Evolutionary conservation across 1,140 invertebrate genomes (phyloP).

Genomic region (Onthophagus taurus): DNA sequence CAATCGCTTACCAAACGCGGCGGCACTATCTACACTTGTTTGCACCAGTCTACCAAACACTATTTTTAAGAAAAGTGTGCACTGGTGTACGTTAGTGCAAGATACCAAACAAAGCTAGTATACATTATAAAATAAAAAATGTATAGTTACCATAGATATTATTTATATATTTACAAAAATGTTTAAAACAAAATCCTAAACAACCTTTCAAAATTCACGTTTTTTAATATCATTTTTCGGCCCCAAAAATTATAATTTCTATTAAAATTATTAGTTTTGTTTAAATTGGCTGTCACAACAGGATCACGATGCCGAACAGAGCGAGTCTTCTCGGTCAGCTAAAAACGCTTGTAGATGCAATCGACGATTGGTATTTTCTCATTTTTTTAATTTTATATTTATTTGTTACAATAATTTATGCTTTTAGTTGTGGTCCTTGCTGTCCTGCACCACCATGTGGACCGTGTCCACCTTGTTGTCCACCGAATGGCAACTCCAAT

Average conservation of each 20-base stretch:
- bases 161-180: too few species aligned
- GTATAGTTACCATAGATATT: too few species aligned
- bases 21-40: too few species aligned
- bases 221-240: constrained; percentile 5
- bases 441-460: neutral
- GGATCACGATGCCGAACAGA: neutral
- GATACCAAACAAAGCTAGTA: too few species aligned
- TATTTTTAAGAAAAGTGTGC: too few species aligned
- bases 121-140: too few species aligned
- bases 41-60: too few species aligned
- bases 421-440: neutral
- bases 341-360: constrained; percentile 19
- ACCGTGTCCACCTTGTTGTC: neutral
- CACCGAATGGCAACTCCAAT: neutral
- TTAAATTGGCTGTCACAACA: constrained; percentile 4
- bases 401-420: neutral
- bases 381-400: neutral
- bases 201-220: too few species aligned
- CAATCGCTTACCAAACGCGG: too few species aligned
- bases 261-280: neutral
- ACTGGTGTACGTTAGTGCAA: too few species aligned
- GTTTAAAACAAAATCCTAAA: too few species aligned
- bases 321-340: constrained; percentile 16
- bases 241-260: constrained; percentile 4
- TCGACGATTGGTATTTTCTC: constrained; percentile 21